Evolutionary conservation across 2,113 vertebrate species (phyloP).

Genomic region (Phalacrocorax brasilianus): DNA sequence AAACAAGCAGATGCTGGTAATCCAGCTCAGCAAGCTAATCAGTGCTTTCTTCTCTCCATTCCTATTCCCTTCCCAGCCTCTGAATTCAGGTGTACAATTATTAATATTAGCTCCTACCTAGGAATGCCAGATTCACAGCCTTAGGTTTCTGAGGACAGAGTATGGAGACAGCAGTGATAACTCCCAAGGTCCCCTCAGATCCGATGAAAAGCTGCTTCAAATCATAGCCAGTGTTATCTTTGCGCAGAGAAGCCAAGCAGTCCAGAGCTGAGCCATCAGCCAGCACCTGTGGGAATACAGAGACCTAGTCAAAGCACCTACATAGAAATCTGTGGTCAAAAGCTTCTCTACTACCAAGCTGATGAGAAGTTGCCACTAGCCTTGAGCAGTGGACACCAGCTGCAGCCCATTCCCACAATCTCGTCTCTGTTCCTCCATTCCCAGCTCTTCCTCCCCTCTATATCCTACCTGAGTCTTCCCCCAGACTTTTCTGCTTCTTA

Average conservation of each 20-base stretch:
- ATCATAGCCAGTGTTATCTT: conserved; percentile 97
- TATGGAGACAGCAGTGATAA: conserved; percentile 90
- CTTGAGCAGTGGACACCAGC: not conserved
- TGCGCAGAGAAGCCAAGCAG: conserved; percentile 84
- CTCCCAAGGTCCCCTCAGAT: conserved; percentile 91
- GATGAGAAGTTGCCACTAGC: not conserved
- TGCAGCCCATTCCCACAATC: not conserved
- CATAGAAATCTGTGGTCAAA: accelerated
- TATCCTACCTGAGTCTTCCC: not conserved
- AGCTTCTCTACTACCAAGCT: not conserved
- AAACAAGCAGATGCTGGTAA: not conserved
- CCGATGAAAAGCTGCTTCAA: conserved; percentile 97
- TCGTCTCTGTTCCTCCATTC: not conserved
- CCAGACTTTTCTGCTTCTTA: not conserved
- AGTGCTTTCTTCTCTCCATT: not conserved
- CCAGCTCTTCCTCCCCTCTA: not conserved
- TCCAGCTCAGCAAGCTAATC: not conserved
- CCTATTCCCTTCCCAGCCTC: not conserved
- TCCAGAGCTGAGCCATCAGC: conserved; percentile 86
- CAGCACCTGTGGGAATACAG: conserved; percentile 77
- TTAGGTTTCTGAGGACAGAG: conserved; percentile 88
- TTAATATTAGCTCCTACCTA: conserved; percentile 74
- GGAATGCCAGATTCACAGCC: conserved; percentile 88
- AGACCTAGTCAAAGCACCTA: not conserved
- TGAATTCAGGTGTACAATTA: not conserved